These are phyloP conservation scores for Motacilla alba DNA, from an alignment of 2,113 vertebrate genomes.

Conservation along the genomic window DNA sequence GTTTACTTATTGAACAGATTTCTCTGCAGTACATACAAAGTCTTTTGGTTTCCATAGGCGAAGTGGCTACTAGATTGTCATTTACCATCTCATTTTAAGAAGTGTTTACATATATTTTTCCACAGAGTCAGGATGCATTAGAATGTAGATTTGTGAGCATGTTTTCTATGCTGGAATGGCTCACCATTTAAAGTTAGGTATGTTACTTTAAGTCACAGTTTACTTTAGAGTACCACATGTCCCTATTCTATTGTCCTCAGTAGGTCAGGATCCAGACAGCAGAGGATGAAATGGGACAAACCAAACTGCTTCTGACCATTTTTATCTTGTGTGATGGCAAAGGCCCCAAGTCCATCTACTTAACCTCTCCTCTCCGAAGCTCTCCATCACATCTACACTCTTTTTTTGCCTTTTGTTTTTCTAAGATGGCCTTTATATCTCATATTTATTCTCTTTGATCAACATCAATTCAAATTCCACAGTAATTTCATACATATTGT, in stretches of 20 bases:
- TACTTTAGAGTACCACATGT: not conserved
- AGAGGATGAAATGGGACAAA: not conserved
- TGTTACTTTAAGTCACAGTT: not conserved
- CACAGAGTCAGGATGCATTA: not conserved
- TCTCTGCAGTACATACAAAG: not conserved
- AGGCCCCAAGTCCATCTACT: not conserved
- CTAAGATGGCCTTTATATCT: not conserved
- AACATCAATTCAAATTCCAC: not conserved
- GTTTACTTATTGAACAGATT: not conserved
- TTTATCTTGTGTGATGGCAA: not conserved
- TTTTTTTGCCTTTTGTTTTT: not conserved
- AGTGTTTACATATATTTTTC: not conserved
- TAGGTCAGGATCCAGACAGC: not conserved
- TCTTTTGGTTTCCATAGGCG: not conserved
- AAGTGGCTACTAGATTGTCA: not conserved
- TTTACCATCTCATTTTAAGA: not conserved
- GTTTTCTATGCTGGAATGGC: not conserved
- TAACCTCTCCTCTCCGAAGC: not conserved
- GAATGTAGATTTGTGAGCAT: not conserved
- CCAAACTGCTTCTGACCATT: not conserved
- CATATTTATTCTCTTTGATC: not conserved
- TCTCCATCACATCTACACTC: not conserved
- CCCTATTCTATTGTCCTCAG: not conserved
- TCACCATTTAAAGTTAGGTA: not conserved
- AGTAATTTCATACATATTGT: not conserved